A percentile compares a stretch with the other conserved stretches of the same genome.
Evolutionary conservation across 1,140 invertebrate species (phyloP).

Genomic region (Papilio aristodemus): DNA sequence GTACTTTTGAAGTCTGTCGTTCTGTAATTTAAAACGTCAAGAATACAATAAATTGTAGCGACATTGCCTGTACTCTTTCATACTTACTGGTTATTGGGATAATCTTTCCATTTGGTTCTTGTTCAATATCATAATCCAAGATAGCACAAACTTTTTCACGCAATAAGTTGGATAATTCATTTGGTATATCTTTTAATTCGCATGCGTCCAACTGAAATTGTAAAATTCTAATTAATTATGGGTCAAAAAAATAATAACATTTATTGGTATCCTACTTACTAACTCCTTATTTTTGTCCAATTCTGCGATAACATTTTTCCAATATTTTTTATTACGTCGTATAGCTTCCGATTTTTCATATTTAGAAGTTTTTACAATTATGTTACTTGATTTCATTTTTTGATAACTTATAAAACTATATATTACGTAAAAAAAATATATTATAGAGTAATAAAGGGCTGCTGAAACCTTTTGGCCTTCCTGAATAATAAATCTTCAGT

Average conservation of each 20-base stretch:
- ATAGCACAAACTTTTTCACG: conserved; percentile 64
- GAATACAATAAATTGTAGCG: neutral
- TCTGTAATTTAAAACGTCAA: conserved; percentile 40
- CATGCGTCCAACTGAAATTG: conserved; percentile 45
- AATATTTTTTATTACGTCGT: conserved; percentile 62
- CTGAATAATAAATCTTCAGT: no score
- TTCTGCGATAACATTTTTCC: conserved; percentile 54
- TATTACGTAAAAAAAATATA: no score
- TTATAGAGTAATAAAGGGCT: no score
- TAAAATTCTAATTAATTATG: neutral
- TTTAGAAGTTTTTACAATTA: conserved; percentile 57
- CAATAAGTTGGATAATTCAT: conserved; percentile 61
- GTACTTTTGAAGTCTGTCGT: conserved; percentile 38
- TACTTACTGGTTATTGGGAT: neutral
- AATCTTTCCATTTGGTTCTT: conserved; percentile 8
- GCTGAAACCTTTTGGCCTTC: no score
- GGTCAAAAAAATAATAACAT: neutral
- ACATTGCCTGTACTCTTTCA: no score
- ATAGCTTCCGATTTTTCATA: conserved; percentile 57
- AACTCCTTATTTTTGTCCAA: conserved; percentile 41
- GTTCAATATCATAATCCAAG: conserved; percentile 48
- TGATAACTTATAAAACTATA: neutral
- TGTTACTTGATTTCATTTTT: conserved; percentile 50
- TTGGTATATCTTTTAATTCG: conserved; percentile 56
- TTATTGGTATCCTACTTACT: conserved; percentile 48